Base-by-base conservation (phyloP, 1,140 invertebrate species). In the Choristoneura fumiferana region DNA sequence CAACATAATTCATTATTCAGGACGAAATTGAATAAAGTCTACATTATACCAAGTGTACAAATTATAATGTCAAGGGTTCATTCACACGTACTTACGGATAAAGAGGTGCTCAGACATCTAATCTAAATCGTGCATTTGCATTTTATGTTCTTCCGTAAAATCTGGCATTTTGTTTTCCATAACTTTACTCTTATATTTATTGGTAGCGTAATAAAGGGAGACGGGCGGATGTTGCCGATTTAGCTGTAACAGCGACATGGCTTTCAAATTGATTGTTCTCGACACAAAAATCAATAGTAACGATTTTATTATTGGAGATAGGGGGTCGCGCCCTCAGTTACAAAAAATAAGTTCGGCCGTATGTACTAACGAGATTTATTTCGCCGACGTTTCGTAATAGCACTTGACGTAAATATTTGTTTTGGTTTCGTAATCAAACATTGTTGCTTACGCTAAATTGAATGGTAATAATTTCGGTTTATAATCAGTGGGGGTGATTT, bases 231-330 rank as follows among this genome's bases (percentile, higher is more conserved):
- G 83, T 78, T 68, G 76, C 67, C 69, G 72, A 88, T 86, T 88
- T 81, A 82, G 72, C 68, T 73, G 71, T 69, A 71, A 72, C 74
- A 71, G 70, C 72, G 72, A 67, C 71, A 73, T 69, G 58, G 71
- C 71, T 78, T 78, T 69, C 61, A 64, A 63, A 82, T 75, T 76
- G 76, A 86, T 86, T 86, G 81, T 84, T 82, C 80, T 78, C 76
- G 70, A 72, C 80, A 79, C 70, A 72, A 79, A 81, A 82, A 87
- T 83, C 81, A 80, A 87, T 87, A 81, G 67, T 79, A 79, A 84
- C 76, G 69, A 80, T 78, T 78, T 78, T 80, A 78, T 81, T 76
- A 78, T 78, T 69, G 71, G 59, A 54, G 52, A 14, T 36, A 29
- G 52, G 14, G 54, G 35, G 36, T 55, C 54, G 54, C n/a, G 17